Base-by-base conservation (phyloP, 2,797 vertebrate genomes). In the Sebastes steindachneri region DNA sequence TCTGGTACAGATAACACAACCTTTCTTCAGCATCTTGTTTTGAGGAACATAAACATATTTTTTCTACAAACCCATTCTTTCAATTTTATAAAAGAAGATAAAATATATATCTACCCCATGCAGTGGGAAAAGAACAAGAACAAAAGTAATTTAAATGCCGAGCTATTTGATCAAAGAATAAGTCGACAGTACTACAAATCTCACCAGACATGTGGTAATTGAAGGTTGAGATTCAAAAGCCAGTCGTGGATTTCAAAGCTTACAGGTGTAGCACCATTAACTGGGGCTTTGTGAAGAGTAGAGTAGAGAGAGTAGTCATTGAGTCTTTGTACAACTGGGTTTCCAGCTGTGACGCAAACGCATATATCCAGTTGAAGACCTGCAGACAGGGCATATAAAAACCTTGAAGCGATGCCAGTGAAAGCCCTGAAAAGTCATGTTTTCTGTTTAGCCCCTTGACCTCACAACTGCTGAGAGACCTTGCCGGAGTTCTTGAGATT, bases 401-500 rank as follows among this genome's bases (percentile, higher is more conserved):
- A 53, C 60, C 65, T 54, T 14, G 58, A 10, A 23, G 8, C 9
- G 4, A 9, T 28, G 17, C 21, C 21, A 17, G 26, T 8, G 6
- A 65, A 45, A 19, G 19, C 29, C 26, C 29, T 28, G 25, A 60
- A 65, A 55, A 60, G 19, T 31, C 29, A 35, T n/a, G 37, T 45
- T 67, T 60, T 48, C 19, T 26, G 29, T 78, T 67, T 23, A 54
- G 28, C 35, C 21, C 17, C 11, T 67, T 48, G 65, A 74, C 65
- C 74, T 31, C 4, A 21, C 1, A 5, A 19, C 64, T 19, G 64
- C 62, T 66, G 33, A 62, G 33, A 62, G n/a, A 55, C 58, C 35
- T 31, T 21, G 3, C 8, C 2, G 14, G 55, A 68, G 25, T 64
- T 58, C 19, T 58, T 14, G 14, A 69, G 35, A 41, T 45, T 45